These are phyloP conservation scores for Microtus richardsoni DNA, from an alignment of 2,113 vertebrate species.

Conservation along the genomic window DNA sequence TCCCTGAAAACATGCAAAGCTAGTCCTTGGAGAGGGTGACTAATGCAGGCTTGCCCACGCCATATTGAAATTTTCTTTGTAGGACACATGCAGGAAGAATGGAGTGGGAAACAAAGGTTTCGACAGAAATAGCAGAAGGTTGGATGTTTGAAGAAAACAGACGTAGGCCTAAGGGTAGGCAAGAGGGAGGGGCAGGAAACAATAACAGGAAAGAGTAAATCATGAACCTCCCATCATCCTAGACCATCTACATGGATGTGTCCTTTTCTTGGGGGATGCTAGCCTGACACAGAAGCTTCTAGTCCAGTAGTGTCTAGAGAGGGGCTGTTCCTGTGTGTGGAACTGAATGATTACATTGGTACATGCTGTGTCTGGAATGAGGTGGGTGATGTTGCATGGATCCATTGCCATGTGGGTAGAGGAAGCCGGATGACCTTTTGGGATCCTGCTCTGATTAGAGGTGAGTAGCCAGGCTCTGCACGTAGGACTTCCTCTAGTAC, in stretches of 20 bases:
- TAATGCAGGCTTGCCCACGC: fast-evolving
- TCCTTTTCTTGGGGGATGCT: neutral
- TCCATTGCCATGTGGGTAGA: neutral
- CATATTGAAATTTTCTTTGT: neutral
- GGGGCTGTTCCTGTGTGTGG: neutral
- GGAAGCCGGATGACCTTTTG: constrained; percentile 38
- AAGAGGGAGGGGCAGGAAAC: fast-evolving
- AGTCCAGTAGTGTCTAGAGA: fast-evolving
- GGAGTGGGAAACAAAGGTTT: neutral
- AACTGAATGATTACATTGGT: neutral
- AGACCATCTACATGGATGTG: neutral
- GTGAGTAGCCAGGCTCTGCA: constrained; percentile 3
- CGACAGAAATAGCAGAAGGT: neutral
- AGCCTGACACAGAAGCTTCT: neutral
- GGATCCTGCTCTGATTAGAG: neutral
- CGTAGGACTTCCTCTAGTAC: constrained; percentile 55
- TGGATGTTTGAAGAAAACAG: neutral
- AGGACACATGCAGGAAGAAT: neutral
- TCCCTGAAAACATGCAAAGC: neutral
- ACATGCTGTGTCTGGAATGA: neutral
- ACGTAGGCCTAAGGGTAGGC: too few species aligned
- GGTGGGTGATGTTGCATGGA: neutral
- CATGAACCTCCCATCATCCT: fast-evolving
- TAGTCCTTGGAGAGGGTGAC: neutral
- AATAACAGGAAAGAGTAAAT: neutral